Conservation (phyloP, 2,888 invertebrate species). For the Ochlodes sylvanus region DNA sequence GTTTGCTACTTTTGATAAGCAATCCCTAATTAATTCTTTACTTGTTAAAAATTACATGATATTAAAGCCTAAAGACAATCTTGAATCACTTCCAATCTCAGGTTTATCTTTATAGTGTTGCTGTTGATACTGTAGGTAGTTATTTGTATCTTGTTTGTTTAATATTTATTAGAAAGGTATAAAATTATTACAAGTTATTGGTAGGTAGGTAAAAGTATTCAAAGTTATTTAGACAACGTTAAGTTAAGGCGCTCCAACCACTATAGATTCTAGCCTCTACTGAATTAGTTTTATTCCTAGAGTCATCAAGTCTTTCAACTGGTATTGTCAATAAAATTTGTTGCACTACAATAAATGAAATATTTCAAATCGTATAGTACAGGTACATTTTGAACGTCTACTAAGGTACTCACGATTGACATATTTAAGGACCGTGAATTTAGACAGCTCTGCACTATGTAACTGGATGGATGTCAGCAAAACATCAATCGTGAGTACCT, state of each 20-base stretch:
- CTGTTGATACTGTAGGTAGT: neutral
- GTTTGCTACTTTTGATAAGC: neutral
- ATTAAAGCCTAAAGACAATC: neutral
- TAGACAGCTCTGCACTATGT: too few species aligned
- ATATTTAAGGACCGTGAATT: too few species aligned
- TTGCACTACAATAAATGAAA: constrained; percentile 1
- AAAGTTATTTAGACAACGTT: neutral
- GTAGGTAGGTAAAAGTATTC: constrained; percentile 4
- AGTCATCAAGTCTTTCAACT: constrained; percentile 30
- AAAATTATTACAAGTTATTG: constrained; percentile 9
- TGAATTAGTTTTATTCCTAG: constrained; percentile 12
- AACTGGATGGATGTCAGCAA: too few species aligned
- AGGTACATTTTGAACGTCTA: too few species aligned
- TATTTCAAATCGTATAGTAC: neutral
- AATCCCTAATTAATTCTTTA: neutral
- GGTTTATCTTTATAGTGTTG: neutral
- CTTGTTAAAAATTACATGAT: neutral
- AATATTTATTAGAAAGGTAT: constrained; percentile 5
- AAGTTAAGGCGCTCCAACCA: neutral
- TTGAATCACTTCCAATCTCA: neutral
- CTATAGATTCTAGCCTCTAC: constrained; percentile 19
- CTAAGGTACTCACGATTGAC: too few species aligned
- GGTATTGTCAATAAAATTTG: constrained; percentile 28
- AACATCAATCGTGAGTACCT: too few species aligned
- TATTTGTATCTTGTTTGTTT: neutral